phyloP scores from a whole-genome alignment of 2,888 invertebrate genomes.

The Amphipoea oculea region DNA sequence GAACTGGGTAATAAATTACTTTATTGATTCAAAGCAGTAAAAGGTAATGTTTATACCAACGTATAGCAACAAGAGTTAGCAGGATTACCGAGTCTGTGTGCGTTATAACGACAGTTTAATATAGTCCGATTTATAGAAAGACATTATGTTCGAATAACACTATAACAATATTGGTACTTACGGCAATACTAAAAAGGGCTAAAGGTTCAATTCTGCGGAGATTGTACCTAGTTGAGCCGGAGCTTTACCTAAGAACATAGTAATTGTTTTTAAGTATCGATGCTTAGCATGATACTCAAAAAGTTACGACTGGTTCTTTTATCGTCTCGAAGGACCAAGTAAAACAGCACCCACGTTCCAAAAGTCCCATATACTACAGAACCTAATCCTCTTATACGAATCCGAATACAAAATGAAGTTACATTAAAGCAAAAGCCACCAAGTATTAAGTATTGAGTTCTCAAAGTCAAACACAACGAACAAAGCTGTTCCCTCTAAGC shows the following conservation, averaged over 20 bases:
- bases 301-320: slow-evolving; percentile 8
- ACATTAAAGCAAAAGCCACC: slow-evolving; percentile 14
- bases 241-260: slow-evolving; percentile 3
- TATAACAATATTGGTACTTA: slow-evolving; percentile 35
- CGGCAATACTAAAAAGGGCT: slow-evolving; percentile 1
- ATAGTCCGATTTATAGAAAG: slow-evolving; percentile 48
- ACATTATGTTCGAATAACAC: slow-evolving; percentile 36
- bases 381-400: slow-evolving; percentile 40
- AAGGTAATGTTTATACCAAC: slow-evolving; percentile 32
- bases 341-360: slow-evolving; percentile 4
- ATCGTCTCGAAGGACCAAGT: slow-evolving; percentile 3
- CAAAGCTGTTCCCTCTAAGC: slow-evolving; percentile 37
- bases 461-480: slow-evolving; percentile 52
- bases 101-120: slow-evolving; percentile 41
- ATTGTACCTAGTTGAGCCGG: slow-evolving; percentile 2
- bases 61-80: slow-evolving; percentile 35
- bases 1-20: slow-evolving; percentile 38
- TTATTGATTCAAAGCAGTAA: slow-evolving; percentile 53
- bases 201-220: slow-evolving; percentile 9
- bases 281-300: not conserved
- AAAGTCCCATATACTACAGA: slow-evolving; percentile 14
- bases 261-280: not conserved
- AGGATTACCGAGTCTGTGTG: slow-evolving; percentile 32
- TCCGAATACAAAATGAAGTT: slow-evolving; percentile 28
- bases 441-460: slow-evolving; percentile 40